Evolutionary conservation across 1,140 invertebrate genomes (phyloP).

Genomic region (Adelges cooleyi): DNA sequence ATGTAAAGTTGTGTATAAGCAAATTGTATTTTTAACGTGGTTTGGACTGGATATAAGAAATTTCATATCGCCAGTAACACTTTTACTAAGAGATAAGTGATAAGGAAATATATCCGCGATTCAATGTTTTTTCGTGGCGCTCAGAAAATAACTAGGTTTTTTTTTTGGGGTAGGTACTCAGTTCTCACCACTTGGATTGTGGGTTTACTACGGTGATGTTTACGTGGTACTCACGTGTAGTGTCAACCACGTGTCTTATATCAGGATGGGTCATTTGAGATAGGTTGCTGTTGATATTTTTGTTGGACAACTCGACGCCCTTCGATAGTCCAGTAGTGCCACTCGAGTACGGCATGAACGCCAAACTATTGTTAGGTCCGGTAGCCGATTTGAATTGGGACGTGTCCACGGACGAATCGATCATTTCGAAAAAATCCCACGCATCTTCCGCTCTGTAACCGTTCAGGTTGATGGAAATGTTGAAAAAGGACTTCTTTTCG

Average conservation of each 20-base stretch:
- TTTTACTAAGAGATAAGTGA: too few relatives aligned
- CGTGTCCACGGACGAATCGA: constrained; percentile 8
- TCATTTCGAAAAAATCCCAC: constrained; percentile 30
- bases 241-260: background rate
- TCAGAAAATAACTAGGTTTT: too few relatives aligned
- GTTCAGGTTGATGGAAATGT: constrained; percentile 6
- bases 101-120: too few relatives aligned
- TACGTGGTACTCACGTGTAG: constrained; percentile 27
- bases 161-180: too few relatives aligned
- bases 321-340: constrained; percentile 73
- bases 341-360: constrained; percentile 46
- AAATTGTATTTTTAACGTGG: too few relatives aligned
- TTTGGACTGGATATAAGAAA: background rate
- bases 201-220: too few relatives aligned
- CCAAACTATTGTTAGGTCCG: constrained; percentile 34
- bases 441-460: background rate
- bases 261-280: background rate
- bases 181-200: too few relatives aligned
- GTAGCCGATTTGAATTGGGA: background rate
- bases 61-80: too few relatives aligned
- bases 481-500: background rate
- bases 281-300: constrained; percentile 40
- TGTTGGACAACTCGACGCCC: constrained; percentile 71
- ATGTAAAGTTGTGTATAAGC: too few relatives aligned
- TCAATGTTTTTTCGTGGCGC: too few relatives aligned